Conservation (phyloP, 2,888 invertebrate species). For the Tenthredo scrophulariae region DNA sequence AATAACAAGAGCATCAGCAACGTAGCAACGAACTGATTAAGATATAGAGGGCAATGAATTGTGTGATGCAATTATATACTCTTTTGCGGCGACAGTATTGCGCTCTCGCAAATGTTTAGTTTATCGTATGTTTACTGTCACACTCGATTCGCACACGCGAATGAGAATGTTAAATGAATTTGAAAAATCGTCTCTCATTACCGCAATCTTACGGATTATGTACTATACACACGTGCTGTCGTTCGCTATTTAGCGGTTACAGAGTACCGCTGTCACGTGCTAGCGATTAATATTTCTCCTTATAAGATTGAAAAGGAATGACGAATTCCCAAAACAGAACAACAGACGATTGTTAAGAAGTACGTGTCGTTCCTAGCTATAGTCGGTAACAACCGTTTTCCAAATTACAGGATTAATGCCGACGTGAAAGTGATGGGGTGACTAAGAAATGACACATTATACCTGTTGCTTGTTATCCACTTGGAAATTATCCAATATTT, state of each 20-base stretch:
- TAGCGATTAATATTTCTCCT: not conserved
- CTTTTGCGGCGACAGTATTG: conserved; percentile 5
- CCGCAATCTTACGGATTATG: not conserved
- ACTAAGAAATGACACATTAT: not conserved
- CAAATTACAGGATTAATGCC: not conserved
- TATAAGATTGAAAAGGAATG: not conserved
- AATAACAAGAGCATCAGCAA: conserved; percentile 34
- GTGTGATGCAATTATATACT: conserved; percentile 46
- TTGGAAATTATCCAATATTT: not conserved
- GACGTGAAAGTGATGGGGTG: not conserved
- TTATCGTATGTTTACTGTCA: conserved; percentile 17
- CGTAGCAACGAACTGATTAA: conserved; percentile 45
- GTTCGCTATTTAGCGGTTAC: not conserved
- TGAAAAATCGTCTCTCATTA: not conserved
- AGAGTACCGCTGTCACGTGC: not conserved
- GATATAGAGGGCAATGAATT: conserved; percentile 48
- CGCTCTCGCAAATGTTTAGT: conserved; percentile 17
- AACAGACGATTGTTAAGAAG: not conserved
- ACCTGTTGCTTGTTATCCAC: conserved; percentile 4
- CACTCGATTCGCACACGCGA: not conserved
- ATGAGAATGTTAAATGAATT: conserved; percentile 6
- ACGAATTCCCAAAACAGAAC: not conserved
- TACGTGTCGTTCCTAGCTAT: not conserved
- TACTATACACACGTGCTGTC: not conserved
- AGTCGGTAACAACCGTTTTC: not conserved